A percentile compares a stretch with the other conserved stretches of the same genome.
These are phyloP conservation scores for Nannobrachium achirus DNA, from an alignment of 2,113 vertebrate genomes.

Conservation along the genomic window DNA sequence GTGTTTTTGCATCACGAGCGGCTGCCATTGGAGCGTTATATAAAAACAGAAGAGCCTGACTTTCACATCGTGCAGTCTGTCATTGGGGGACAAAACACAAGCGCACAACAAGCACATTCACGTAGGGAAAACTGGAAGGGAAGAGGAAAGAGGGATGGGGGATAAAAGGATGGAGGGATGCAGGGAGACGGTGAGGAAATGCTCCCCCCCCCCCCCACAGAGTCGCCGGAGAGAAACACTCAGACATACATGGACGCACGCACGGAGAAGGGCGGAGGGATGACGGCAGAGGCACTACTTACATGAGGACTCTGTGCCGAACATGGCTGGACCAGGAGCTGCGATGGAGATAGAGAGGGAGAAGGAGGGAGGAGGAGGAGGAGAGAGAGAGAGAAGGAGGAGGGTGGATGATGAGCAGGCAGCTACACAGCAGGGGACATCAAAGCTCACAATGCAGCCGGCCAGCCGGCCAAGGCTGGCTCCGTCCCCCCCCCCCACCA, in stretches of 20 bases:
- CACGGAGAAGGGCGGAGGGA: constrained; percentile 41
- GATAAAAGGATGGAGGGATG: constrained; percentile 37
- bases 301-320: constrained; percentile 98
- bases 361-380: constrained; percentile 38
- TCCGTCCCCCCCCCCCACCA: constrained; percentile 74
- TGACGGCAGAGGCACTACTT: constrained; percentile 77
- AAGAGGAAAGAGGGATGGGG: neutral
- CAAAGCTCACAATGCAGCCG: constrained; percentile 92
- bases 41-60: no score
- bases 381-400: constrained; percentile 48
- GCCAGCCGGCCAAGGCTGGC: constrained; percentile 71
- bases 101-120: no score
- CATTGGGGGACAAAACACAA: no score
- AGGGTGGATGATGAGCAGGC: constrained; percentile 84
- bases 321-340: constrained; percentile 95
- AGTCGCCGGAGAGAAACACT: neutral
- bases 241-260: constrained; percentile 31
- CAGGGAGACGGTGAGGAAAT: constrained; percentile 43
- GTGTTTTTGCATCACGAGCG: no score
- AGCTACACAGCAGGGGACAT: constrained; percentile 93
- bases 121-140: no score
- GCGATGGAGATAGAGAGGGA: constrained; percentile 81
- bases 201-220: neutral
- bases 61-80: no score
- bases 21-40: no score